These are phyloP conservation scores for Pipra filicauda DNA, from an alignment of 2,113 vertebrate genomes.

Conservation along the genomic window DNA sequence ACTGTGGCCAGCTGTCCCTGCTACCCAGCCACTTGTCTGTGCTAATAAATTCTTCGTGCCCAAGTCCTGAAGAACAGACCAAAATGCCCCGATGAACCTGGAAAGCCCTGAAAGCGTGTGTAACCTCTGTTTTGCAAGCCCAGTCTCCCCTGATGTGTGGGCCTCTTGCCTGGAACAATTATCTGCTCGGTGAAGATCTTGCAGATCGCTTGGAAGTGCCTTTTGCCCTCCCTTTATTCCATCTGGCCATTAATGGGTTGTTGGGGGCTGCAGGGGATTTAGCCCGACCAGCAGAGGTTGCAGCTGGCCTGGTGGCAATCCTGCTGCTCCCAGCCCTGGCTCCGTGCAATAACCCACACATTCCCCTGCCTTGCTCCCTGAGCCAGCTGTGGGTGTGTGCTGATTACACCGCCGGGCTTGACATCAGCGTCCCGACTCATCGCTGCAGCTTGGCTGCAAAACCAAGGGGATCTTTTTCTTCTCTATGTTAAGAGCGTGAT, in stretches of 20 bases:
- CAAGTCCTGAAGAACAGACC: background rate
- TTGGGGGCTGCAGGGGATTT: background rate
- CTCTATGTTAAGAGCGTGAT: background rate
- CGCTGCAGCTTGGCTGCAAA: background rate
- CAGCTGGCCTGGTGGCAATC: background rate
- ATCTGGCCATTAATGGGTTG: background rate
- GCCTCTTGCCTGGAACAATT: background rate
- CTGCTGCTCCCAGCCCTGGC: background rate
- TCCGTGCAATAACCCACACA: background rate
- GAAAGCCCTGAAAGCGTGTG: background rate
- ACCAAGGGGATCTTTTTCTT: background rate
- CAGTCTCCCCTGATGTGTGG: background rate
- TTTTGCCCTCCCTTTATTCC: conserved; percentile 23
- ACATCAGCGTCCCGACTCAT: background rate
- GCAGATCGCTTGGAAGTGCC: background rate
- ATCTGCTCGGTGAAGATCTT: background rate
- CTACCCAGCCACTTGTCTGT: background rate
- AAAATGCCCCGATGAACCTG: background rate
- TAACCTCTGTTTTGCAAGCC: background rate
- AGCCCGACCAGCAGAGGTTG: background rate
- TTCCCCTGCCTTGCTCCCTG: background rate
- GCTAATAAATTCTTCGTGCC: background rate
- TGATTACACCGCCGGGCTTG: background rate
- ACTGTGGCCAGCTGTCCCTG: background rate
- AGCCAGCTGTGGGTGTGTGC: conserved; percentile 18